These are phyloP conservation scores for Dyspetes luteomarginatus DNA, from an alignment of 2,888 invertebrate genomes.

Conservation along the genomic window DNA sequence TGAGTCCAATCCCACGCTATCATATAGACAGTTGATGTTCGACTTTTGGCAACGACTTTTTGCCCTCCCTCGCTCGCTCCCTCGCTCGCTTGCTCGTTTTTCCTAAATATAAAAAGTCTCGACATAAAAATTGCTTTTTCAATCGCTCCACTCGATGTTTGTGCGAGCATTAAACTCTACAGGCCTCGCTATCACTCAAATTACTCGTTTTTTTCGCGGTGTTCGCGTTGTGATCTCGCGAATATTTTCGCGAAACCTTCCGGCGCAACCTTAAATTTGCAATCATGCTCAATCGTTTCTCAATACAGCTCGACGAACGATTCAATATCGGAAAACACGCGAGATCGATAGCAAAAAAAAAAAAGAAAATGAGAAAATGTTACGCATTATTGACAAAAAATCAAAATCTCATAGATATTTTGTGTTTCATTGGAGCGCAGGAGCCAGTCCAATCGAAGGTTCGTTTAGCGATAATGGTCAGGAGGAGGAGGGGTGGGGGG, in stretches of 20 bases:
- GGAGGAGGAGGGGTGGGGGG: too few relatives aligned
- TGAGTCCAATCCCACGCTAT: slow-evolving; percentile 3
- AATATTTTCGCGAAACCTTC: slow-evolving; percentile 27
- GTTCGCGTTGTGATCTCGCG: slow-evolving; percentile 20
- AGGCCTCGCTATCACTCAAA: too few relatives aligned
- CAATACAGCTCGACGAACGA: slow-evolving; percentile 25
- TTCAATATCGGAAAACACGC: neutral
- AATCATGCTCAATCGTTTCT: slow-evolving; percentile 48
- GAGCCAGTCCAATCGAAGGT: slow-evolving; percentile 13
- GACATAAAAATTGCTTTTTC: slow-evolving; percentile 77
- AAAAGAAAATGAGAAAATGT: neutral
- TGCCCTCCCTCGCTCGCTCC: slow-evolving; percentile 16
- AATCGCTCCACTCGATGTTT: slow-evolving; percentile 68
- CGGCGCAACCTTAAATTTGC: slow-evolving; percentile 40
- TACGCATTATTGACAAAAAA: neutral
- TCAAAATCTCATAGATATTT: neutral
- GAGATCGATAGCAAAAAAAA: neutral
- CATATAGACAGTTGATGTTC: slow-evolving; percentile 46
- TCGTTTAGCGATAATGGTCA: slow-evolving; percentile 49
- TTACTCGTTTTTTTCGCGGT: slow-evolving; percentile 8
- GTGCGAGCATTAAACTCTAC: too few relatives aligned
- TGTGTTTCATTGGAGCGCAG: neutral
- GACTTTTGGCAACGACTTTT: slow-evolving; percentile 36
- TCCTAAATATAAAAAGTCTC: slow-evolving; percentile 65
- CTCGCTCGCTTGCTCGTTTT: slow-evolving; percentile 20